Evolutionary conservation across 2,113 vertebrate species (phyloP).

Genomic region (Rhynchomys soricoides): DNA sequence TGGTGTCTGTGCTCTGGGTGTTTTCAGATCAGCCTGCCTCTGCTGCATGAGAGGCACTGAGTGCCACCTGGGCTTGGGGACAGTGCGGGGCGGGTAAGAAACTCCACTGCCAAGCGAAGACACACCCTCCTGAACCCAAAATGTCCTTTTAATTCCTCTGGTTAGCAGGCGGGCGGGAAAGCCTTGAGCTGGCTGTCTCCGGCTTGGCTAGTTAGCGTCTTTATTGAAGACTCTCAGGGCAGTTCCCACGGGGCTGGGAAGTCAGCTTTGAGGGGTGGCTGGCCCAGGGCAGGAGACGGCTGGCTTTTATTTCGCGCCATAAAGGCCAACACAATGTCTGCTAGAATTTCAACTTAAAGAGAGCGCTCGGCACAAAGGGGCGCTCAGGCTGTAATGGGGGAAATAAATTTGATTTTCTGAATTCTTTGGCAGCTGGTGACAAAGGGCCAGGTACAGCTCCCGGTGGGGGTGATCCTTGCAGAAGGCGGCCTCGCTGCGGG

Average conservation of each 20-base stretch:
- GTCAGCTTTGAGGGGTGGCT: neutral
- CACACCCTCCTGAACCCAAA: neutral
- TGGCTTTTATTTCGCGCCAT: conserved; percentile 37
- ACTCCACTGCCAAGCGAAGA: neutral
- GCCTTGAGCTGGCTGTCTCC: neutral
- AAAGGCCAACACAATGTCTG: conserved; percentile 43
- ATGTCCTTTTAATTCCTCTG: conserved; percentile 25
- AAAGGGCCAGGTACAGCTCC: conserved; percentile 83
- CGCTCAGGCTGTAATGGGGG: conserved; percentile 52
- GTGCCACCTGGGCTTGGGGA: neutral
- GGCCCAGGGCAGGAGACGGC: neutral
- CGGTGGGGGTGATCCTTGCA: conserved; percentile 74
- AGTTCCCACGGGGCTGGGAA: conserved; percentile 51
- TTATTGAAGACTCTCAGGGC: neutral
- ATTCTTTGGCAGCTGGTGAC: conserved; percentile 78
- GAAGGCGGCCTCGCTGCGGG: conserved; percentile 65
- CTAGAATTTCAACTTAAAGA: conserved; percentile 55
- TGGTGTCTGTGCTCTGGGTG: neutral
- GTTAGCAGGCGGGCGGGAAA: neutral
- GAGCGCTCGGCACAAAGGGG: conserved; percentile 56
- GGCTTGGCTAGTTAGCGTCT: neutral
- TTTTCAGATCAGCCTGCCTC: neutral
- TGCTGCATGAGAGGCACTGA: neutral
- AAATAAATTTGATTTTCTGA: conserved; percentile 80
- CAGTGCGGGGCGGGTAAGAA: neutral